These are phyloP conservation scores for Upupa epops DNA, from an alignment of 2,113 vertebrate genomes.

Conservation along the genomic window DNA sequence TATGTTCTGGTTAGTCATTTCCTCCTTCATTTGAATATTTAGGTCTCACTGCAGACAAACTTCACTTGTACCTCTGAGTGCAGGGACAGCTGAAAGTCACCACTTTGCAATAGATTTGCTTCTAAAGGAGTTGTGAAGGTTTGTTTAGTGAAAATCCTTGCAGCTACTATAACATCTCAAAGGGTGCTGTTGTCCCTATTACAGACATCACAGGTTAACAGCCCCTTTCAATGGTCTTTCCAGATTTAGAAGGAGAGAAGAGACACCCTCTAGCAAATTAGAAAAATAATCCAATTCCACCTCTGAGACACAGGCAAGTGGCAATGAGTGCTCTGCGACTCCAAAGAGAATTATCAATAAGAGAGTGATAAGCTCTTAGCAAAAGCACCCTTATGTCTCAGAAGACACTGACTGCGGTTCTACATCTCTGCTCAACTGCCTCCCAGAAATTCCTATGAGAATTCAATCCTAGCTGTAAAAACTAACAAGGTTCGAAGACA, in stretches of 20 bases:
- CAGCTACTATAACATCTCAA: not conserved
- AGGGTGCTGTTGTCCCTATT: not conserved
- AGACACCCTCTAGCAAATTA: conserved; percentile 1
- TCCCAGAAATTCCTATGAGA: not conserved
- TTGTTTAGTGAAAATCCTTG: not conserved
- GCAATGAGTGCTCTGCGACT: not conserved
- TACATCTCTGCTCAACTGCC: not conserved
- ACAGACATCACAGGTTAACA: not conserved
- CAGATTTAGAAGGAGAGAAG: conserved; percentile 1
- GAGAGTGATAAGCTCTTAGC: not conserved
- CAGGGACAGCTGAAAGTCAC: not conserved
- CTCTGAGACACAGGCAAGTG: not conserved
- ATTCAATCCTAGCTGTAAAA: not conserved
- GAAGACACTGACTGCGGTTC: not conserved
- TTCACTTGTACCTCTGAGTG: not conserved
- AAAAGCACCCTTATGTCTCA: not conserved
- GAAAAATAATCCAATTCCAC: conserved; percentile 1
- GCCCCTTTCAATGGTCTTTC: not conserved
- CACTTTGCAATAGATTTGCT: not conserved
- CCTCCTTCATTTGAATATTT: not conserved
- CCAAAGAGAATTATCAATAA: not conserved
- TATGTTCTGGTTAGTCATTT: not conserved
- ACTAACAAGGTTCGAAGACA: not conserved
- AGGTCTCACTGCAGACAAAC: not conserved
- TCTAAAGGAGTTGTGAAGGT: not conserved